Conservation (phyloP, 2,888 invertebrate species). For the Rhagophthalmus giganteus region DNA sequence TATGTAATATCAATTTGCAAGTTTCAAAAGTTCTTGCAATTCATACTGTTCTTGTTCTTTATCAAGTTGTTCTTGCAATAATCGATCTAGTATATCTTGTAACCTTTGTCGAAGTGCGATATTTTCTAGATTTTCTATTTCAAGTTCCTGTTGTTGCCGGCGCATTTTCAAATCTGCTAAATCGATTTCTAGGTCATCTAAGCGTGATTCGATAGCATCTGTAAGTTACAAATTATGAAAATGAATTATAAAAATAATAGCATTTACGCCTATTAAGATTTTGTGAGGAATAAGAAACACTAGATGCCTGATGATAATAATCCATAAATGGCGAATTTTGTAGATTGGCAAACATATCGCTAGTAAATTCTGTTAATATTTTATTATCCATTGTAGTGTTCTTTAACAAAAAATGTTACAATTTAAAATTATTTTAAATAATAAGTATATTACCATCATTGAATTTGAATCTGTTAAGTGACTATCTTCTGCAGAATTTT, state of each 20-base stretch:
- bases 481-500: conserved; percentile 73
- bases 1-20: too few relatives aligned
- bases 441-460: conserved; percentile 58
- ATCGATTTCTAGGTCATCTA: conserved; percentile 73
- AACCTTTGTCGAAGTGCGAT: conserved; percentile 79
- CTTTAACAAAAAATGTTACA: too few relatives aligned
- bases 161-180: conserved; percentile 74
- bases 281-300: conserved; percentile 41
- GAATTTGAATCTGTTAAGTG: conserved; percentile 72
- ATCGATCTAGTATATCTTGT: conserved; percentile 72
- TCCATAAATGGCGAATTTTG: conserved; percentile 51
- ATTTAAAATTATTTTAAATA: too few relatives aligned
- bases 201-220: conserved; percentile 57
- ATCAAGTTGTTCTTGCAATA: conserved; percentile 78
- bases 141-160: conserved; percentile 76
- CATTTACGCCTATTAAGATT: conserved; percentile 44
- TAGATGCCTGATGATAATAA: conserved; percentile 48
- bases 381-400: conserved; percentile 50
- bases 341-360: conserved; percentile 61
- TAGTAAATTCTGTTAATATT: conserved; percentile 64
- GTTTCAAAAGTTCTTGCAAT: conserved; percentile 49
- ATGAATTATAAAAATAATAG: neutral
- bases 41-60: conserved; percentile 68
- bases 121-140: conserved; percentile 85
- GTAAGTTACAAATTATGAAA: conserved; percentile 16